Percentiles rank a stretch among this genome's conserved stretches.
Conservation (phyloP, 1,140 invertebrate genomes). For the Papilio dardanus region DNA sequence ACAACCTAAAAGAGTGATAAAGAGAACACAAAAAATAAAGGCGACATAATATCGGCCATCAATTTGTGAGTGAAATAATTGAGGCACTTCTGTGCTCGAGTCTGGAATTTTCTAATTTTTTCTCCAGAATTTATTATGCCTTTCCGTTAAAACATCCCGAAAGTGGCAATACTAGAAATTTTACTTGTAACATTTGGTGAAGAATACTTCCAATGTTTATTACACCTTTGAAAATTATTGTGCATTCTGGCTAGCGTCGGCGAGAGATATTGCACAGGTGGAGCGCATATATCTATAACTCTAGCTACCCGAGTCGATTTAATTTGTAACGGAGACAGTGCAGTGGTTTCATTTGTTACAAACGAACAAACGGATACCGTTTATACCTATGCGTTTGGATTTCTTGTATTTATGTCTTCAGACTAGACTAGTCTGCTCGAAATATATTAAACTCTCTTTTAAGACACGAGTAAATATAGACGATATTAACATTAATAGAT, state of each 20-base stretch:
- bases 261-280: not conserved
- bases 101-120: not conserved
- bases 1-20: conserved; percentile 33
- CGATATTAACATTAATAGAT: not conserved
- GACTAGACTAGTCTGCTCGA: not conserved
- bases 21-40: conserved; percentile 27
- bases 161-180: not conserved
- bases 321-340: conserved; percentile 15
- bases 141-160: not conserved
- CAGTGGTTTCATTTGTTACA: conserved; percentile 7
- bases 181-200: not conserved
- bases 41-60: conserved; percentile 15
- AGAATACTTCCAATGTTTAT: not conserved
- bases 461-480: not conserved
- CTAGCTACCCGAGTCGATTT: conserved; percentile 6
- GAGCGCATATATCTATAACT: not conserved
- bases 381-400: conserved; percentile 4
- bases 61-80: conserved; percentile 23
- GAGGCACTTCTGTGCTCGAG: not conserved
- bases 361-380: not conserved
- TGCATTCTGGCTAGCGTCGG: not conserved
- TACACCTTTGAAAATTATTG: conserved; percentile 6
- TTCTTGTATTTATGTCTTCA: not conserved
- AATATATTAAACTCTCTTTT: not conserved
- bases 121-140: not conserved